phyloP scores from a whole-genome alignment of 2,797 vertebrate genomes.

The Scolopax rusticola region DNA sequence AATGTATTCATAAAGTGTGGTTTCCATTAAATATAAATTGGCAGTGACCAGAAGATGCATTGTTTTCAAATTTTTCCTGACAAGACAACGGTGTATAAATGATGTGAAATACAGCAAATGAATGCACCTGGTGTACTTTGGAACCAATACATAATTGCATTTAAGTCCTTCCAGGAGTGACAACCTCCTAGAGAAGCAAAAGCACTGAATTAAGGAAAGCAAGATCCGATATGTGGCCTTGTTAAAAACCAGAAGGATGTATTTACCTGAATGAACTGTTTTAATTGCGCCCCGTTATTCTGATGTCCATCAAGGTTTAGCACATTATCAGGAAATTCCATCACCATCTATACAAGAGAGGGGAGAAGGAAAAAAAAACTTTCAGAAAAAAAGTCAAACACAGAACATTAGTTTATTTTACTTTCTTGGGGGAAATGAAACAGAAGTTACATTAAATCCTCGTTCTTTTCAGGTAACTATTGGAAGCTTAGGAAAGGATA shows the following conservation, averaged over 20 bases:
- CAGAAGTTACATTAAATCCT: neutral
- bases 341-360: conserved; percentile 90
- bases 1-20: neutral
- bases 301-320: conserved; percentile 89
- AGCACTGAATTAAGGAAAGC: neutral
- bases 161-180: neutral
- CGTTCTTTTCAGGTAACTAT: neutral
- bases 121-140: neutral
- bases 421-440: neutral
- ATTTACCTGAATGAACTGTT: conserved; percentile 93
- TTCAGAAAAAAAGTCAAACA: neutral
- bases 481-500: neutral
- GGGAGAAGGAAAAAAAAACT: neutral
- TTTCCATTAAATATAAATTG: neutral
- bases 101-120: neutral
- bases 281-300: conserved; percentile 87
- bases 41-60: neutral
- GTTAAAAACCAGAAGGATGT: neutral
- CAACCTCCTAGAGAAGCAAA: neutral
- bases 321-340: conserved; percentile 95
- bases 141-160: neutral
- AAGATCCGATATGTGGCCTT: neutral
- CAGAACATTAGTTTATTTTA: neutral
- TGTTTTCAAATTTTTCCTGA: neutral
- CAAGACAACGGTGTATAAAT: neutral